These are phyloP conservation scores for Coenonympha arcania DNA, from an alignment of 2,888 invertebrate species.

Conservation along the genomic window DNA sequence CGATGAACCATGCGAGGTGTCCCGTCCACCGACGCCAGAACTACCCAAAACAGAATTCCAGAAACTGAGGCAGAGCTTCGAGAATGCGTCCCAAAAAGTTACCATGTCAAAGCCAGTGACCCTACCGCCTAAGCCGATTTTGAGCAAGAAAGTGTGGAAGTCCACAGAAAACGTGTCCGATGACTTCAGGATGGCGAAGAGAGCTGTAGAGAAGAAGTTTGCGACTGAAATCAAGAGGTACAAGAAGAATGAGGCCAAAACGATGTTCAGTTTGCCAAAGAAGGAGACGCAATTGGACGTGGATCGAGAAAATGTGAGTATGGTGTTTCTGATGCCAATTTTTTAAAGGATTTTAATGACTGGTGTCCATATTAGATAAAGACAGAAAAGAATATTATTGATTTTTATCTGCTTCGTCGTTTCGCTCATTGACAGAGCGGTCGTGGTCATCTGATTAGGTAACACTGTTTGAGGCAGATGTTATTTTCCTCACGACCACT, in stretches of 20 bases:
- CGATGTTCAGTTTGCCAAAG: slow-evolving; percentile 40
- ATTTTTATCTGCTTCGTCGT: too few species aligned
- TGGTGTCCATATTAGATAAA: too few species aligned
- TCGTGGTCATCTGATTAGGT: too few species aligned
- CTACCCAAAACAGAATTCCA: slow-evolving; percentile 45
- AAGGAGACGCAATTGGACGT: slow-evolving; percentile 51
- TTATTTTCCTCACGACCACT: too few species aligned
- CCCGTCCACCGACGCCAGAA: slow-evolving; percentile 39
- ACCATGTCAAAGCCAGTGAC: slow-evolving; percentile 29
- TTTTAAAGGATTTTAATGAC: too few species aligned
- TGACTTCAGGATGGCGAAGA: slow-evolving; percentile 30
- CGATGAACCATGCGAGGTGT: slow-evolving; percentile 51
- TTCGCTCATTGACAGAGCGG: too few species aligned
- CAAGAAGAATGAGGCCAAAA: slow-evolving; percentile 32
- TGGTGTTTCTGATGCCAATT: not conserved
- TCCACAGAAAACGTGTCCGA: slow-evolving; percentile 38
- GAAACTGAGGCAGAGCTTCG: slow-evolving; percentile 52
- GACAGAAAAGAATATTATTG: too few species aligned
- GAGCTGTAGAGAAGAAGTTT: slow-evolving; percentile 38
- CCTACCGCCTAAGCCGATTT: slow-evolving; percentile 39
- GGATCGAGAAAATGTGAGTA: slow-evolving; percentile 65
- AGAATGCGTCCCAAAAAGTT: slow-evolving; percentile 33
- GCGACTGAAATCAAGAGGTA: slow-evolving; percentile 43
- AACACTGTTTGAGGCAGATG: too few species aligned
- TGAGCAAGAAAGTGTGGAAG: slow-evolving; percentile 36